Percentiles rank a stretch among this genome's conserved stretches.
Evolutionary conservation across 2,888 invertebrate genomes (phyloP).

Genomic region (Slavum lentiscoides): DNA sequence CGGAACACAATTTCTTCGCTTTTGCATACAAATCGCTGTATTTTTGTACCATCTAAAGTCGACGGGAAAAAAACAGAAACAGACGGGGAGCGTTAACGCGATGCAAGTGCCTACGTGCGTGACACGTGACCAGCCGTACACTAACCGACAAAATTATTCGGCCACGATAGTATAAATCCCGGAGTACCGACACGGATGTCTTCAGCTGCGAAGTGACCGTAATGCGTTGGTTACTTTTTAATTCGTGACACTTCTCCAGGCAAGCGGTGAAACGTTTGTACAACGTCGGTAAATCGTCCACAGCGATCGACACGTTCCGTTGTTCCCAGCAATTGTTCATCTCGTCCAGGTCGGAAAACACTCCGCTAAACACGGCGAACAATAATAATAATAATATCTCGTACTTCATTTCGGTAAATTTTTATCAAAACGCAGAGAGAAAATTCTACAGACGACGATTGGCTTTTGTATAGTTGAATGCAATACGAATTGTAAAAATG

Average conservation of each 20-base stretch:
- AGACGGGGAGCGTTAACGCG: neutral
- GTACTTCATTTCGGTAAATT: no score
- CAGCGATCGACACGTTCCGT: neutral
- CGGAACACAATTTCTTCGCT: neutral
- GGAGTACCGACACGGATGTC: neutral
- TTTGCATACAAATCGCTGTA: neutral
- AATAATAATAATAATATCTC: no score
- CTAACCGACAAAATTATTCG: constrained; percentile 7
- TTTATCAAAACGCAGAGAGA: no score
- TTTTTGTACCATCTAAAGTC: neutral
- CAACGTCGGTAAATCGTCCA: neutral
- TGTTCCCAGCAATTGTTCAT: neutral
- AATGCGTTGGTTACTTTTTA: neutral
- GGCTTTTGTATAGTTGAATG: no score
- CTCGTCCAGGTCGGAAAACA: no score
- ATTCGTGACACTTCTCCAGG: neutral
- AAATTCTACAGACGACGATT: no score
- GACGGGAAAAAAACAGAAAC: neutral
- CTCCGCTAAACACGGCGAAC: no score
- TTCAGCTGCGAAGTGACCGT: neutral
- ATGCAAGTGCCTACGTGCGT: neutral
- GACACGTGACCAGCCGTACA: neutral
- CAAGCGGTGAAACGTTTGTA: neutral
- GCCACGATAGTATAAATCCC: constrained; percentile 3
- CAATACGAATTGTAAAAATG: no score